Base-by-base conservation (phyloP, 2,113 vertebrate species). In the Xenus cinereus region DNA sequence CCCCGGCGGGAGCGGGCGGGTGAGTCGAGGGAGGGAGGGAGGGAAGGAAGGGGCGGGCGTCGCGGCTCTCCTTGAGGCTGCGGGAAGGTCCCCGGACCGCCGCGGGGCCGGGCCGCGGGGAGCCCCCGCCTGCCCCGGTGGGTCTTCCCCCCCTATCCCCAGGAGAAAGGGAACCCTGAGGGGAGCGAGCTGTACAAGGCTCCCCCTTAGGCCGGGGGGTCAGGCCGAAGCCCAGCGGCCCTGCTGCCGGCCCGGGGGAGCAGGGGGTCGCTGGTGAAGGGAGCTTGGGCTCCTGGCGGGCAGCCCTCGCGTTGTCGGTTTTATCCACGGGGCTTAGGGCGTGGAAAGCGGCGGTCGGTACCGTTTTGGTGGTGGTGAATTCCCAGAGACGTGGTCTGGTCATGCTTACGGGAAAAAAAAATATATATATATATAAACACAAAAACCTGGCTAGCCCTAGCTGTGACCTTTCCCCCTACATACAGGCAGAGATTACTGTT, bases 161-260 rank as follows among this genome's bases (percentile, higher is more conserved):
- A 43, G 15, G 7, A 20, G 24, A 13, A 16, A 20, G 23, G 33
- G 3, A 16, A 7, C 3, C 8, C 32, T 5, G 4, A 1, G 2
- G 2, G 23, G 16, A 3, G 9, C 50, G 19, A 4, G 9, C 50
- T 15, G 24, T 10, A 5, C 21, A 8, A n/a, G 17, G 39, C 46
- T 9, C 63, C 17, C 21, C 28, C 21, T 20, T 13, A 1, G 35
- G 26, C 12, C 4, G 0, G 18, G 7, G 19, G 50, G 84, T 20
- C 63, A 37, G 77, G 4, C 43, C 2, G 83, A 10, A 27, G 5
- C 12, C 39, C 30, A 9, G 18, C 64, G 7, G 54, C 14, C 45
- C 14, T 8, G 39, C 9, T 8, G 23, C 21, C 8, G 16, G 13
- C 22, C 22, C 10, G 22, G 16, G n/a, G 48, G 19, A 53, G 59